phyloP scores from a whole-genome alignment of 2,888 invertebrate genomes.

The Pollenia angustigena region DNA sequence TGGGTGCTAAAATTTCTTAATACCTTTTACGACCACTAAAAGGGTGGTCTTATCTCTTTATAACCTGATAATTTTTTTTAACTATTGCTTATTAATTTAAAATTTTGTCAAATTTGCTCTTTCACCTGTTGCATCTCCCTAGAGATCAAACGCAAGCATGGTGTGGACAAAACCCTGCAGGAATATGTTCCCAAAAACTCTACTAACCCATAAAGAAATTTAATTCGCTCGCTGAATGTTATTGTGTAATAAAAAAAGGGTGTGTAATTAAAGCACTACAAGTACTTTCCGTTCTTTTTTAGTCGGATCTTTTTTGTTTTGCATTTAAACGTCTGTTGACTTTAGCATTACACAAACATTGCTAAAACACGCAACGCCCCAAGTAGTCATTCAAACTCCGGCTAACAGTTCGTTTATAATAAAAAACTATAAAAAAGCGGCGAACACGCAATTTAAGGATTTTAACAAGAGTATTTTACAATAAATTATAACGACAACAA shows the following conservation, averaged over 20 bases:
- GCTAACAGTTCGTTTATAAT: conserved; percentile 47
- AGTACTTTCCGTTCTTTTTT: conserved; percentile 6
- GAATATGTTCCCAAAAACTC: background rate
- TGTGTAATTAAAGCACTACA: conserved; percentile 46
- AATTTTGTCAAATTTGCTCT: background rate
- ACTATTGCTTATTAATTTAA: too few relatives aligned
- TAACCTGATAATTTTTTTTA: too few relatives aligned
- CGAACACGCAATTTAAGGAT: conserved; percentile 56
- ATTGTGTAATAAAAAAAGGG: conserved; percentile 59
- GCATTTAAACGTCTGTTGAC: background rate
- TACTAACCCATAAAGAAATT: conserved; percentile 3
- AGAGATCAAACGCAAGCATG: background rate
- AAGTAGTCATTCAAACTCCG: conserved; percentile 39
- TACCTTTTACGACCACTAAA: too few relatives aligned
- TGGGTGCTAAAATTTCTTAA: too few relatives aligned
- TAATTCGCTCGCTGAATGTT: conserved; percentile 3
- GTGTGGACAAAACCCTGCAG: background rate
- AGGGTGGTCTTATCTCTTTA: too few relatives aligned
- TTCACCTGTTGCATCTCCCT: conserved; percentile 1
- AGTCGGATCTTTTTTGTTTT: background rate
- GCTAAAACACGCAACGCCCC: conserved; percentile 66
- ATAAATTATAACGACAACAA: background rate
- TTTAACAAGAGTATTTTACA: conserved; percentile 52
- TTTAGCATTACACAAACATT: conserved; percentile 52
- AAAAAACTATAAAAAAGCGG: background rate